Conservation (phyloP, 2,113 vertebrate genomes). For the Miniopterus natalensis region DNA sequence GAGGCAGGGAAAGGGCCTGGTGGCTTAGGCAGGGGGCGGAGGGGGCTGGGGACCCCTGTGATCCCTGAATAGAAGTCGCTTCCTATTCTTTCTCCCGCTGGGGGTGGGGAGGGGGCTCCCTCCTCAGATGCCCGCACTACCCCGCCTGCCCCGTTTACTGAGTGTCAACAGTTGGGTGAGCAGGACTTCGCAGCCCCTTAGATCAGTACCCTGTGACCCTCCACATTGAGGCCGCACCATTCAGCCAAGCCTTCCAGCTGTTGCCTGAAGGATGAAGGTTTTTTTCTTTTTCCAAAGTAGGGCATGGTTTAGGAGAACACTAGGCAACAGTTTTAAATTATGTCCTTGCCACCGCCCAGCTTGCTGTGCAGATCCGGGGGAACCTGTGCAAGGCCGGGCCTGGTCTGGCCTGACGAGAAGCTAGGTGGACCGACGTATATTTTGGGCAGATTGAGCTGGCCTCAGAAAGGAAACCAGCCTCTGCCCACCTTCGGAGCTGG, state of each 20-base stretch:
- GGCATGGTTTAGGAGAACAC: slow-evolving; percentile 87
- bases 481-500: neutral
- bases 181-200: slow-evolving; percentile 89
- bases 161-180: slow-evolving; percentile 93
- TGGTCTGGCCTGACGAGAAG: neutral
- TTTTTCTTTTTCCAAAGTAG: slow-evolving; percentile 68
- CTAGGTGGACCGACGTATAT: neutral
- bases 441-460: neutral
- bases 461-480: slow-evolving; percentile 71
- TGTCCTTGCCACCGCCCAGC: slow-evolving; percentile 86
- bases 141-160: slow-evolving; percentile 90
- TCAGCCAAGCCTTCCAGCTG: slow-evolving; percentile 93
- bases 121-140: slow-evolving; percentile 88
- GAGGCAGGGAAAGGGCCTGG: slow-evolving; percentile 88
- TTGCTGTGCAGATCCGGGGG: slow-evolving; percentile 72
- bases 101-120: slow-evolving; percentile 84
- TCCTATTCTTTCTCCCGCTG: slow-evolving; percentile 87
- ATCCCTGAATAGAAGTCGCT: slow-evolving; percentile 90
- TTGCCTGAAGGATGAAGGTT: slow-evolving; percentile 89
- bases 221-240: slow-evolving; percentile 91
- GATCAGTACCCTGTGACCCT: slow-evolving; percentile 94
- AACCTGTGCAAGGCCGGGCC: neutral
- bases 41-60: slow-evolving; percentile 88
- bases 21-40: slow-evolving; percentile 84
- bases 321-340: slow-evolving; percentile 88